Evolutionary conservation across 2,888 invertebrate genomes (phyloP).

Genomic region (Lymantria dispar): DNA sequence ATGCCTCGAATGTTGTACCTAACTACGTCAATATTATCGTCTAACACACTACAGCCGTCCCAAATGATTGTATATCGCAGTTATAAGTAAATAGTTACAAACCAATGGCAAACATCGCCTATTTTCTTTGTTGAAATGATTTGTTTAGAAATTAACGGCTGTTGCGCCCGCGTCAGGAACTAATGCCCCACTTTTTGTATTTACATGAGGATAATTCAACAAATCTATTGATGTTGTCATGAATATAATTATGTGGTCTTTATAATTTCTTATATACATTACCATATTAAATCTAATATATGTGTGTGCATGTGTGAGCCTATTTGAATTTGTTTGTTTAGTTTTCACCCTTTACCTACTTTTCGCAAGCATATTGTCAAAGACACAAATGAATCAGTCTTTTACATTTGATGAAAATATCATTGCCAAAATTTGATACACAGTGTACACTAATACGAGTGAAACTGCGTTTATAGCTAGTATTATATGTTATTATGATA

Average conservation of each 20-base stretch:
- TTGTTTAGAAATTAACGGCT: slow-evolving; percentile 48
- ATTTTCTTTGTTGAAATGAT: slow-evolving; percentile 46
- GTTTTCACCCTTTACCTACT: too few relatives aligned
- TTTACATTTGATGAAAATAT: too few relatives aligned
- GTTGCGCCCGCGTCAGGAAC: slow-evolving; percentile 19
- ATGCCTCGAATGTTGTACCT: too few relatives aligned
- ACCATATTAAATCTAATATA: too few relatives aligned
- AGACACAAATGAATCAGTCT: too few relatives aligned
- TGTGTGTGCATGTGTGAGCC: too few relatives aligned
- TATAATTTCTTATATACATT: not conserved
- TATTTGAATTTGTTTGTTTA: too few relatives aligned
- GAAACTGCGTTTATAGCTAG: too few relatives aligned
- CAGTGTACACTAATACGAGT: too few relatives aligned
- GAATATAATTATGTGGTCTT: not conserved
- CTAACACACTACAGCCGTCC: slow-evolving; percentile 27
- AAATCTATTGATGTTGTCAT: slow-evolving; percentile 3
- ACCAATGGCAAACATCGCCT: slow-evolving; percentile 28
- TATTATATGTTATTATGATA: too few relatives aligned
- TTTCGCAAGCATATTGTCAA: too few relatives aligned
- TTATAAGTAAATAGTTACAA: slow-evolving; percentile 48
- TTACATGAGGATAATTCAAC: slow-evolving; percentile 21
- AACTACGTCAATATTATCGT: not conserved
- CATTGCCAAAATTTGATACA: too few relatives aligned
- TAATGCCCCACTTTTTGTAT: slow-evolving; percentile 22
- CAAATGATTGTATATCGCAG: slow-evolving; percentile 44